Base-by-base conservation (phyloP, 2,888 invertebrate species). In the Ischnus inquisitorius region DNA sequence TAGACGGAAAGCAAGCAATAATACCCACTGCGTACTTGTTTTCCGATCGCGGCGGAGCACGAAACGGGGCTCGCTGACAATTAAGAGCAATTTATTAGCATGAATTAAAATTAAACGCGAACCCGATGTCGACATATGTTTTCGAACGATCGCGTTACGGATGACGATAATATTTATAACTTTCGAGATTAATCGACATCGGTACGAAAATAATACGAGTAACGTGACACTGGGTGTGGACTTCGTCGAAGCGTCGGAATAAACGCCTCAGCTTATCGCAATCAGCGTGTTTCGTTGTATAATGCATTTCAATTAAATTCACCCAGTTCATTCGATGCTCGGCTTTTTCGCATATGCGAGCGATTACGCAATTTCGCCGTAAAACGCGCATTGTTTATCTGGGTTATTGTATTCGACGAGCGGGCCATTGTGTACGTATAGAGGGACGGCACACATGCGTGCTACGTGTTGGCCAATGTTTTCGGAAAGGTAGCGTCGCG, bases 341-440 rank as follows among this genome's bases (percentile, higher is more conserved):
- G 51, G 39, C 28, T 28, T 76, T 43, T 14, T 46, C 76, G 25
- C 57, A 57, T 28, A 57, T 22, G 41, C 28, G 65, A 79, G n/a
- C 14, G 46, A 71, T 69, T 64, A 71, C 62, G 64, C 64, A 79
- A 71, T 60, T 39, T 51, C 19, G 28, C 46, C 34, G 14, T 48
- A 79, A 68, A 82, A 78, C 82, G 79, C 79, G 51, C 77, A 84
- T 89, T 88, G 85, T 88, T 88, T 83, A 86, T 88, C 85, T 83
- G 82, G 84, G 84, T 87, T 87, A 88, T 87, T 83, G 87, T 75
- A 71, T 79, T 84, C 69, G 57, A 34, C 72, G 34, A 51, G 43
- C 41, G 41, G 4, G 8, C 14, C n/a, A 54, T 28, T 65, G 4
- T 64, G 6, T 25, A 6, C 22, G 16, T 34, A 16, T 34, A 46